Conservation (phyloP, 1,140 invertebrate species). For the Augochlora pura region DNA sequence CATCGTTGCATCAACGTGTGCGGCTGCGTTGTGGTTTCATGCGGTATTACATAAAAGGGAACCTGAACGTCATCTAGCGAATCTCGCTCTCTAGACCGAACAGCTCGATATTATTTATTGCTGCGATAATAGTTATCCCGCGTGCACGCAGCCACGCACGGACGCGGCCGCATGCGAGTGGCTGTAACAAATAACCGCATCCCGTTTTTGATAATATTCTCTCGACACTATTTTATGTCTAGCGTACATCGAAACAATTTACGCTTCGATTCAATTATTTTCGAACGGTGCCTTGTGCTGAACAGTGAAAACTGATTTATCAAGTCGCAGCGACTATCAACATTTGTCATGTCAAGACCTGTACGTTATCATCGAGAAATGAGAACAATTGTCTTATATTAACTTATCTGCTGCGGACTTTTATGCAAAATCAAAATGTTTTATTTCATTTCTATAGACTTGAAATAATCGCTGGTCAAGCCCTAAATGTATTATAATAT, state of each 20-base stretch:
- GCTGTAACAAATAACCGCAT: neutral
- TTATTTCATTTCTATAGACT: too few relatives aligned
- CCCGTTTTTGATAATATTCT: neutral
- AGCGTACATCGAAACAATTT: neutral
- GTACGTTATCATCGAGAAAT: too few relatives aligned
- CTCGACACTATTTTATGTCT: neutral
- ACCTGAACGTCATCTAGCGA: conserved; percentile 1
- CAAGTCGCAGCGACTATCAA: too few relatives aligned
- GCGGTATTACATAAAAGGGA: conserved; percentile 14
- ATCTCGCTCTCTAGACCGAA: neutral
- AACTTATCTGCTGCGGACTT: too few relatives aligned
- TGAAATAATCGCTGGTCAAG: too few relatives aligned
- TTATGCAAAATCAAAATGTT: too few relatives aligned
- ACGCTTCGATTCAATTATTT: too few relatives aligned
- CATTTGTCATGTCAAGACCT: too few relatives aligned
- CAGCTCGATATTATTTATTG: conserved; percentile 34
- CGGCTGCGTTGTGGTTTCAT: conserved; percentile 34
- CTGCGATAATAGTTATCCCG: conserved; percentile 14
- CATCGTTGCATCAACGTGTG: conserved; percentile 10
- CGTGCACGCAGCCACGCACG: neutral
- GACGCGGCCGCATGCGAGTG: neutral
- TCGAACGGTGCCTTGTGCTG: too few relatives aligned
- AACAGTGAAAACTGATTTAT: too few relatives aligned
- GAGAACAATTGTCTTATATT: too few relatives aligned
- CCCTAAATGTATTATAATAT: too few relatives aligned